A percentile compares a stretch with the other conserved stretches of the same genome.
Evolutionary conservation across 2,888 invertebrate genomes (phyloP).

Genomic region (Siphlonurus alternatus): DNA sequence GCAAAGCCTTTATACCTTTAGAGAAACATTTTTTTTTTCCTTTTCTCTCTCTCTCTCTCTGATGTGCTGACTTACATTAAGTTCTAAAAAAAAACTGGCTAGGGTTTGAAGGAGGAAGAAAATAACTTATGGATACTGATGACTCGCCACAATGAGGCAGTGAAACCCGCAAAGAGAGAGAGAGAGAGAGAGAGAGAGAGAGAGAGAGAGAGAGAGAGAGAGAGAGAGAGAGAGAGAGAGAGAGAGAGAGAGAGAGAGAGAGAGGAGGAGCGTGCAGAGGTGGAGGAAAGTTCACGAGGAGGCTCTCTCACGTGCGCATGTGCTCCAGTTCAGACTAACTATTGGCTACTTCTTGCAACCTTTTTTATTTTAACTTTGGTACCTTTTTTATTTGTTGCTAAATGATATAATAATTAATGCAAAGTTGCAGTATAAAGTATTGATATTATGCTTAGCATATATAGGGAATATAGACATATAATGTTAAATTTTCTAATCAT

Average conservation of each 20-base stretch:
- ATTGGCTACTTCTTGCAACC: background rate
- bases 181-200: background rate
- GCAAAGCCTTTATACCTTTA: background rate
- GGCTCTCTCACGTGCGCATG: background rate
- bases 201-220: background rate
- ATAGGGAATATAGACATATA: too few species aligned
- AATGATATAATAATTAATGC: background rate
- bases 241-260: background rate
- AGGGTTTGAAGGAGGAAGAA: background rate
- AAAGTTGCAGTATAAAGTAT: too few species aligned
- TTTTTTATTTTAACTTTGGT: background rate
- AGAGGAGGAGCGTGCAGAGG: background rate
- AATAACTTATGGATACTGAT: constrained; percentile 4
- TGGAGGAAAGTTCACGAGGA: background rate
- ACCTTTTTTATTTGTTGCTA: background rate
- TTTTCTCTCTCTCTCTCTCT: background rate
- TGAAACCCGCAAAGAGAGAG: background rate
- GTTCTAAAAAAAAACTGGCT: background rate
- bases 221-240: background rate
- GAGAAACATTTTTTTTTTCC: background rate
- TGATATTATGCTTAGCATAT: too few species aligned
- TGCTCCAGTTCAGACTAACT: background rate
- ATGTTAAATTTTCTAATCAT: too few species aligned
- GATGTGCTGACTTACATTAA: constrained; percentile 4
- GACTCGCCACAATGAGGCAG: background rate